Conservation (phyloP, 2,113 vertebrate species). For the Microtus oregoni region DNA sequence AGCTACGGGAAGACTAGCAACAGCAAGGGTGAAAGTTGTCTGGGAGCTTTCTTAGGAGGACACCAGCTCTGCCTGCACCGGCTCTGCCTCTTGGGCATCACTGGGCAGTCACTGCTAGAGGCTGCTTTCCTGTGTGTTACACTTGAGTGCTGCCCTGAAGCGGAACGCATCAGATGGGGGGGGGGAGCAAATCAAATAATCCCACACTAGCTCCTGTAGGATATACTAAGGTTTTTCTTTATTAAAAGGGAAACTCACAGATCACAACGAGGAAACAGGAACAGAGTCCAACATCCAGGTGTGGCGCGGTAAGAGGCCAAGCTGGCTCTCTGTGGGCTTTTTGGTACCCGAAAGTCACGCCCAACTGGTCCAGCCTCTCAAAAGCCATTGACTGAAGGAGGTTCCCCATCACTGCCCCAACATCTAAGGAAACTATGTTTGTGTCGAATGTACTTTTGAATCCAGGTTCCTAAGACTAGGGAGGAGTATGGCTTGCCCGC, state of each 20-base stretch:
- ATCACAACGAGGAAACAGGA: too few species aligned
- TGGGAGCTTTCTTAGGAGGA: not conserved
- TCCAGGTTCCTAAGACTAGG: accelerated
- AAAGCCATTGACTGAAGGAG: too few species aligned
- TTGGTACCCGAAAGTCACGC: too few species aligned
- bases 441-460: accelerated
- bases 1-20: not conserved
- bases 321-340: too few species aligned
- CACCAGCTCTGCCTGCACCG: not conserved
- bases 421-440: accelerated
- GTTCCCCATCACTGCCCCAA: not conserved
- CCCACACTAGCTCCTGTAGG: too few species aligned
- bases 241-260: too few species aligned
- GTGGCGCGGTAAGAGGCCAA: too few species aligned
- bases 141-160: not conserved
- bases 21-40: accelerated
- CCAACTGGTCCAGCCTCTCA: too few species aligned
- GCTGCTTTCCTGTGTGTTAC: not conserved
- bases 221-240: too few species aligned
- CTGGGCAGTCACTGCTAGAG: not conserved
- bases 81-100: not conserved
- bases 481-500: not conserved
- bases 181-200: too few species aligned
- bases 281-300: too few species aligned
- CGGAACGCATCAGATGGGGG: too few species aligned